Conservation (phyloP, 2,888 invertebrate genomes). For the Rhamphomyia laevipes region DNA sequence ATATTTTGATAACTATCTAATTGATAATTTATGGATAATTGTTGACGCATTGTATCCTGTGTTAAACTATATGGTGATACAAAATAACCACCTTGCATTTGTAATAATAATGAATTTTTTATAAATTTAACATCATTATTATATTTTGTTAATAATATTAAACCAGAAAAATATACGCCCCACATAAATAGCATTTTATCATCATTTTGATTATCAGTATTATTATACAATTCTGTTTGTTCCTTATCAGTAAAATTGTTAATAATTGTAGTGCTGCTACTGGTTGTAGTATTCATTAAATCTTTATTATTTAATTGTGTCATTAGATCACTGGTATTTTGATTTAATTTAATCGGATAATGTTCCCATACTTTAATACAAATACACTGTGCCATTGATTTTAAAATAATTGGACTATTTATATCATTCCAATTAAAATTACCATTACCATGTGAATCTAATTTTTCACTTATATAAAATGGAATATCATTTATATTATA, state of each 20-base stretch:
- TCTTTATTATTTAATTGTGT: too few species aligned
- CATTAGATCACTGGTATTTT: too few species aligned
- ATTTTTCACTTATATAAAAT: slow-evolving; percentile 70
- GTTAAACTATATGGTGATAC: slow-evolving; percentile 44
- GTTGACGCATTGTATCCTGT: slow-evolving; percentile 23
- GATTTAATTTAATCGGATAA: not conserved
- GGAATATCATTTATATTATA: slow-evolving; percentile 70
- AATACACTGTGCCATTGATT: slow-evolving; percentile 36
- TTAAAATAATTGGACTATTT: slow-evolving; percentile 48
- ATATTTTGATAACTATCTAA: slow-evolving; percentile 1
- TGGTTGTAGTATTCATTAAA: too few species aligned
- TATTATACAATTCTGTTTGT: not conserved
- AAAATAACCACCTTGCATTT: slow-evolving; percentile 80
- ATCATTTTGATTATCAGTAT: slow-evolving; percentile 17
- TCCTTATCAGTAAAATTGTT: too few species aligned
- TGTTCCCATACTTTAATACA: slow-evolving; percentile 24
- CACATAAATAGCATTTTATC: slow-evolving; percentile 63
- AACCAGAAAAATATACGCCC: slow-evolving; percentile 75
- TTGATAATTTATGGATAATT: slow-evolving; percentile 24
- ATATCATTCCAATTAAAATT: slow-evolving; percentile 76
- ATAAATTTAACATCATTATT: slow-evolving; percentile 22
- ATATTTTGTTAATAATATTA: slow-evolving; percentile 48
- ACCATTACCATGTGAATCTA: slow-evolving; percentile 49
- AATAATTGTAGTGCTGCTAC: too few species aligned
- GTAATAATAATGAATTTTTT: slow-evolving; percentile 57